phyloP scores from a whole-genome alignment of 2,797 vertebrate genomes.

The Odontamblyopus lacepedii region DNA sequence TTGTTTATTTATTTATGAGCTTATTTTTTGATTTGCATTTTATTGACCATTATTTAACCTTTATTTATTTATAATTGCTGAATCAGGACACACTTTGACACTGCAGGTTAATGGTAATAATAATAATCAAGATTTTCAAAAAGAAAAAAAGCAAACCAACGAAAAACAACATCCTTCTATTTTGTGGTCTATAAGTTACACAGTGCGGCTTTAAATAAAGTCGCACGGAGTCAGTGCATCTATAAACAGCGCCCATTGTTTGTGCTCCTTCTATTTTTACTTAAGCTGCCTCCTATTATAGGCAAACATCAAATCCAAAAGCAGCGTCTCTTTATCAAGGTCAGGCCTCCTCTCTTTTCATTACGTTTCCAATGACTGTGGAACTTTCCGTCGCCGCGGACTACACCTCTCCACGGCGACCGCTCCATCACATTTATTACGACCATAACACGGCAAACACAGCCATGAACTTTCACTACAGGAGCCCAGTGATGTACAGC shows the following conservation, averaged over 20 bases:
- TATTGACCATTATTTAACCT: too few species aligned
- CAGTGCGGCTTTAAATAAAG: not conserved
- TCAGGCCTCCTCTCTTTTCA: conserved; percentile 45
- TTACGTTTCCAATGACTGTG: conserved; percentile 57
- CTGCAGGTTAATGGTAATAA: too few species aligned
- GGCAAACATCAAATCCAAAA: conserved; percentile 21
- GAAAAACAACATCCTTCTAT: too few species aligned
- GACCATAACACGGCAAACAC: conserved; percentile 48
- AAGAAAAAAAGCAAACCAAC: too few species aligned
- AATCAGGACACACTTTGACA: too few species aligned
- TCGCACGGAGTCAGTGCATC: not conserved
- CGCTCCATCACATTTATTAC: conserved; percentile 62
- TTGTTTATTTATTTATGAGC: too few species aligned
- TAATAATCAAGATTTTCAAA: too few species aligned
- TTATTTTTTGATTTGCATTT: too few species aligned
- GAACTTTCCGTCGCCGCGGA: conserved; percentile 55
- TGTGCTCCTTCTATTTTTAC: not conserved
- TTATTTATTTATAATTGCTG: too few species aligned
- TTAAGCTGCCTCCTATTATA: conserved; percentile 22
- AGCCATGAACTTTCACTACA: conserved; percentile 59
- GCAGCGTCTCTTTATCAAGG: conserved; percentile 45
- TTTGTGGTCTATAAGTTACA: not conserved
- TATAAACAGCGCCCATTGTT: not conserved
- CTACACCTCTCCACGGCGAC: conserved; percentile 40
- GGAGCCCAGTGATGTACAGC: conserved; percentile 52